Evolutionary conservation across 2,797 vertebrate genomes (phyloP).

Genomic region (Botia kubotai): DNA sequence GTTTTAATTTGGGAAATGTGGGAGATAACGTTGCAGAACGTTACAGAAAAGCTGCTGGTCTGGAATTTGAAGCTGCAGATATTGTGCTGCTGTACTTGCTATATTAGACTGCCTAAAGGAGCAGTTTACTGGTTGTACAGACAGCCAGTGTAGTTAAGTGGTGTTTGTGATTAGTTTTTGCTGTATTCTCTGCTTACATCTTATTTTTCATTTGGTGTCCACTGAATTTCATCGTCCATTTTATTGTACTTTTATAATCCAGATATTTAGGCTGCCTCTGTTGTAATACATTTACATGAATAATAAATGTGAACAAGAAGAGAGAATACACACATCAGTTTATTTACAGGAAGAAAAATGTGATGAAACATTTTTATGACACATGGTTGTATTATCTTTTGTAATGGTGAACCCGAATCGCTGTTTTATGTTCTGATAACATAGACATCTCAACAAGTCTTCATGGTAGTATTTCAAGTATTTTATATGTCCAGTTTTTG

Average conservation of each 20-base stretch:
- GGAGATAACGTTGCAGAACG: background rate
- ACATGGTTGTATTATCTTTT: too few relatives aligned
- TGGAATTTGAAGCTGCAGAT: background rate
- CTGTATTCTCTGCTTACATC: background rate
- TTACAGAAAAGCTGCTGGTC: background rate
- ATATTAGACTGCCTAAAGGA: too few relatives aligned
- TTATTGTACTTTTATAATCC: constrained; percentile 5
- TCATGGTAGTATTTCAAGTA: background rate
- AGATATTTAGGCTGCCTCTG: background rate
- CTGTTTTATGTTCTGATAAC: too few relatives aligned
- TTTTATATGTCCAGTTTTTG: constrained; percentile 31
- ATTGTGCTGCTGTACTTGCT: too few relatives aligned
- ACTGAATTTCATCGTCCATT: background rate
- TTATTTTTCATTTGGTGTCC: background rate
- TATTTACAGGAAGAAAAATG: too few relatives aligned
- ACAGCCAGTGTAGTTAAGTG: background rate
- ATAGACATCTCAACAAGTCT: too few relatives aligned
- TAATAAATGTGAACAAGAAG: background rate
- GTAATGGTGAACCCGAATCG: too few relatives aligned
- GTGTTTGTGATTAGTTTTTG: background rate
- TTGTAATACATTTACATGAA: constrained; percentile 1
- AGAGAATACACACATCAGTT: too few relatives aligned
- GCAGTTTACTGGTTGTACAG: background rate
- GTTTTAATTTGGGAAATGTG: constrained; percentile 4
- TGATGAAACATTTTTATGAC: too few relatives aligned